Conservation (phyloP, 2,888 invertebrate genomes). For the Megastigmus dorsalis region DNA sequence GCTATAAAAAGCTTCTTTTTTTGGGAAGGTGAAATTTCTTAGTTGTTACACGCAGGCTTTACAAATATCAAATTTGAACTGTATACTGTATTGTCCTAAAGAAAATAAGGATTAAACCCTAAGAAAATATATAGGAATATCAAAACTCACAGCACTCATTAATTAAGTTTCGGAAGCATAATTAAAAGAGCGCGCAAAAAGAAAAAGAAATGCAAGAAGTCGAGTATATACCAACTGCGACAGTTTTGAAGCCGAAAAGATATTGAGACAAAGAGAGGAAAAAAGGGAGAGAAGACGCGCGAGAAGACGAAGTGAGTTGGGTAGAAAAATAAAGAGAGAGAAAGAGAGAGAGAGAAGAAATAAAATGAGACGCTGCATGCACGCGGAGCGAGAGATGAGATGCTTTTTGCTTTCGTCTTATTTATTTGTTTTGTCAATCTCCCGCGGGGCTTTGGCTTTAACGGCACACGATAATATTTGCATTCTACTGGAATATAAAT, state of each 20-base stretch:
- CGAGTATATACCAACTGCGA: background rate
- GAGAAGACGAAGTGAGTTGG: background rate
- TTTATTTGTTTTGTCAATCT: slow-evolving; percentile 33
- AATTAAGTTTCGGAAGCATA: too few relatives aligned
- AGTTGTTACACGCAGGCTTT: too few relatives aligned
- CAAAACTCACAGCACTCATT: too few relatives aligned
- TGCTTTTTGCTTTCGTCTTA: slow-evolving; percentile 5
- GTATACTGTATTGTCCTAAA: too few relatives aligned
- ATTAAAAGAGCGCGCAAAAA: too few relatives aligned
- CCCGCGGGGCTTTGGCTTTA: background rate
- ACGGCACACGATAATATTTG: slow-evolving; percentile 14
- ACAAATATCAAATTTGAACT: too few relatives aligned
- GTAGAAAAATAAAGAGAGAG: background rate
- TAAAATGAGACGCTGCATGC: background rate
- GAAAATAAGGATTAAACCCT: too few relatives aligned
- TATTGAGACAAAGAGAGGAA: too few relatives aligned
- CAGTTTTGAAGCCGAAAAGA: slow-evolving; percentile 1
- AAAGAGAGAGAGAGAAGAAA: background rate
- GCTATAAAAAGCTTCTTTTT: too few relatives aligned
- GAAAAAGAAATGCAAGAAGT: background rate
- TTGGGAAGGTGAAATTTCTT: too few relatives aligned
- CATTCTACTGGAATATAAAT: slow-evolving; percentile 7
- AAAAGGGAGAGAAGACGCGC: background rate
- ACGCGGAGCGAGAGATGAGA: background rate
- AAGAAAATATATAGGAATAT: too few relatives aligned